Evolutionary conservation across 1,140 invertebrate species (phyloP), one percentile per base, ranked within the genome.

Genomic region (Caenorhabditis briggsae): DNA sequence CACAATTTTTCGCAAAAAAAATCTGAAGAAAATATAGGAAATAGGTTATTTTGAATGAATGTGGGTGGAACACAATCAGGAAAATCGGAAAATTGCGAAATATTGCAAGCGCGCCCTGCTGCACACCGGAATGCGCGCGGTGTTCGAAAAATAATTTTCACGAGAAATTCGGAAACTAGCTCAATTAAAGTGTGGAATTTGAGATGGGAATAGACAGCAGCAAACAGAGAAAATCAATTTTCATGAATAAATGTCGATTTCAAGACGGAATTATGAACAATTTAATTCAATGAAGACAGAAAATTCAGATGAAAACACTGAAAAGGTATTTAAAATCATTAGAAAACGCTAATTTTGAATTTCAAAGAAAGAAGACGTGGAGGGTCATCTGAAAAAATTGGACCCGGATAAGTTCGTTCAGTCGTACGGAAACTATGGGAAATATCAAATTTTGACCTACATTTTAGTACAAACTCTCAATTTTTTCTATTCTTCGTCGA

Each of bases 221-320:
- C 8, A 58, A n/a, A 0, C n/a, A n/a, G n/a, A 58, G n/a, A 58
- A 41, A 64, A 41, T 70, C 64, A 70, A 33, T 70, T 70, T 70
- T 70, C 43, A 18, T 46, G 16, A 23, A 78, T 23, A 23, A 78
- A 78, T 78, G 70, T 78, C 70, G 33, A 23, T 78, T 23, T 50
- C 70, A 50, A 78, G 46, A 78, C 70, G 70, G n/a, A 78, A 18
- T 78, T 78, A 78, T 78, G 70, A 50, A 50, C 70, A 78, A 3
- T 48, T 78, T 50, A 46, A 78, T 78, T 48, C 43, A 50, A 78
- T 50, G 46, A 78, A 78, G 41, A 50, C 46, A 3, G 70, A 78
- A 78, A 78, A 78, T 78, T 7, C 12, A 50, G 46, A 78, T 9
- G 46, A 50, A 23, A 50, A n/a, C 3, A n/a, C 70, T 2, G 46